phyloP scores from a whole-genome alignment of 1,140 invertebrate species.

The Spodoptera litura region DNA sequence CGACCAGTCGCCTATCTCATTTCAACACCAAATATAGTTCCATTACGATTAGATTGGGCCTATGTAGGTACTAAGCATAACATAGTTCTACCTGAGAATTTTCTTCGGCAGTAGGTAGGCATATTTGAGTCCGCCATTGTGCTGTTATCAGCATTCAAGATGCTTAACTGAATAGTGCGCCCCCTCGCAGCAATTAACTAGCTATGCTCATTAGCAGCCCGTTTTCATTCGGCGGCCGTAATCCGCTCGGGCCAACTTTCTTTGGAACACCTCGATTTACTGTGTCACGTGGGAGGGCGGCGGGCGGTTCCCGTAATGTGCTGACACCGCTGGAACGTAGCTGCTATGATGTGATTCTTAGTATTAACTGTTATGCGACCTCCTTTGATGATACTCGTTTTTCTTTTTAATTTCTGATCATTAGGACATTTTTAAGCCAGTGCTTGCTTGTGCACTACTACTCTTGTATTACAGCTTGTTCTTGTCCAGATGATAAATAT shows the following conservation, averaged over 20 bases:
- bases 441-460: no score
- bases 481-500: no score
- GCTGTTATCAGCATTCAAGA: conserved; percentile 66
- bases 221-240: conserved; percentile 74
- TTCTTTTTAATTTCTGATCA: not conserved
- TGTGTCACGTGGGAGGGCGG: conserved; percentile 60
- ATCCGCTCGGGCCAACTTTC: conserved; percentile 65
- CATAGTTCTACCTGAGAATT: not conserved
- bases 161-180: conserved; percentile 62
- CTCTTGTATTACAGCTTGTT: no score
- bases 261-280: conserved; percentile 69
- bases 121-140: conserved; percentile 52
- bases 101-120: conserved; percentile 13
- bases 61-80: no score
- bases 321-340: conserved; percentile 51
- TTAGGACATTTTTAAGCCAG: no score
- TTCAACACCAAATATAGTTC: not conserved
- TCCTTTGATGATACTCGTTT: not conserved
- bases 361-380: conserved; percentile 35
- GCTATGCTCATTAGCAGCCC: conserved; percentile 74
- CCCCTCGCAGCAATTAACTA: conserved; percentile 70
- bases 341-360: conserved; percentile 50
- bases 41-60: no score
- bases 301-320: conserved; percentile 57
- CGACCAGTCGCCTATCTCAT: not conserved